These are phyloP conservation scores for Atractosteus spatula DNA, from an alignment of 2,113 vertebrate genomes.

Conservation along the genomic window DNA sequence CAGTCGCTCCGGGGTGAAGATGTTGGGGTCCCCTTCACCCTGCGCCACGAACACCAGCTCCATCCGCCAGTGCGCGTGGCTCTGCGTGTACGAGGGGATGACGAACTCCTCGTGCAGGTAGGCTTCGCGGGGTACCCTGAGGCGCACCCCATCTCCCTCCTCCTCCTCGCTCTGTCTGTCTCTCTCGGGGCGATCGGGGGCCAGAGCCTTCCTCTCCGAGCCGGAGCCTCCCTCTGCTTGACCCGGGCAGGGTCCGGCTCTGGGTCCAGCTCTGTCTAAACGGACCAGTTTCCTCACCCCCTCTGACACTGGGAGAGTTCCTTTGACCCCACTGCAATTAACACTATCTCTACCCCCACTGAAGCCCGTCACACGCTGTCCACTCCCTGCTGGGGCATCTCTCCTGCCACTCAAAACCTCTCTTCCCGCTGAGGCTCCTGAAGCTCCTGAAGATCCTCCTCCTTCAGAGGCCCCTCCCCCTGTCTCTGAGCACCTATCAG, in stretches of 20 bases:
- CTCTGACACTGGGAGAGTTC: constrained; percentile 3
- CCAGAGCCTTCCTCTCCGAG: background rate
- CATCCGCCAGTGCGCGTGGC: constrained; percentile 90
- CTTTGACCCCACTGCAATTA: background rate
- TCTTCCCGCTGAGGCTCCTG: constrained; percentile 11
- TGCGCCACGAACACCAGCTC: constrained; percentile 93
- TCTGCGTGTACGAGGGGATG: constrained; percentile 82
- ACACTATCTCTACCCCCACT: constrained; percentile 12
- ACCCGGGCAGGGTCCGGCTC: constrained; percentile 19
- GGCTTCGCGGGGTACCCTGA: constrained; percentile 38
- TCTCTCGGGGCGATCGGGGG: too few relatives aligned
- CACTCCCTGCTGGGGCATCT: background rate
- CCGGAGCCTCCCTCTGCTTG: background rate
- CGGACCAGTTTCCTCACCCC: constrained; percentile 5
- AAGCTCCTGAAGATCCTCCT: constrained; percentile 41
- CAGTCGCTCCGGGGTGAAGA: constrained; percentile 91
- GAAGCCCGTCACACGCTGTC: background rate
- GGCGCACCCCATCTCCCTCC: background rate
- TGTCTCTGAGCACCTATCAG: too few relatives aligned
- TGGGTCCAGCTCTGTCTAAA: background rate
- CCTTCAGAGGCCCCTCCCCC: constrained; percentile 25
- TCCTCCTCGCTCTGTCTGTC: background rate
- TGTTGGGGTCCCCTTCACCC: constrained; percentile 82
- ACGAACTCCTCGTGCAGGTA: constrained; percentile 47
- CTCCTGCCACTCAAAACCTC: constrained; percentile 20